Base-by-base conservation (phyloP, 2,797 vertebrate species). In the Danio aesculapii region DNA sequence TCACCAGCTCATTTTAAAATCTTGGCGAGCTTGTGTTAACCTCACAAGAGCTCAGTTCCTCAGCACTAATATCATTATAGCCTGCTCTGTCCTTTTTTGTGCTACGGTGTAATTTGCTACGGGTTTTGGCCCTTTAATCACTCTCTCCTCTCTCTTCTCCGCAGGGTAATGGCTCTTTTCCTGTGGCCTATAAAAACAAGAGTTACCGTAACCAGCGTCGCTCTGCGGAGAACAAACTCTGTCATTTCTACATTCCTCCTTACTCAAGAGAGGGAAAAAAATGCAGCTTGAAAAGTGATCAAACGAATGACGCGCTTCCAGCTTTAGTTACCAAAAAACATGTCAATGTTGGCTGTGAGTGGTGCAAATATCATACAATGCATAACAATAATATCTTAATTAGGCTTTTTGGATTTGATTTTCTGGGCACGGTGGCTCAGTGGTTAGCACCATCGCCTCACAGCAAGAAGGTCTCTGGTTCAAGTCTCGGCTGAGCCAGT, bases 221-320 rank as follows among this genome's bases (percentile, higher is more conserved):
- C 68, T 78, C 71, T 49, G 47, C 57, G 76, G 62, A 64, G 21
- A 77, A 69, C 44, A 73, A 55, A 66, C 83, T 82, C 84, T 84
- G 64, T 81, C 77, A 87, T 87, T 85, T 80, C 7, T 44, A 63
- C 80, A 84, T 87, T 84, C 84, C 63, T 57, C 47, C 72, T 67
- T 55, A 76, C 73, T 76, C 14, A 79, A 12, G 79, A 75, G 39
- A 5, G 14, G n/a, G n/a, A n/a, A 83, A 69, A 30, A 70, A 6
- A 69, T 43, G 67, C 57, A 49, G 72, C 76, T 73, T 69, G 61
- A 69, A 57, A 39, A 77, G 19, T 14, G 71, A 84, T 82, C 76
- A 74, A 78, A 67, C n/a, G 47, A 43, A 69, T 59, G 41, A 64
- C 12, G 50, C 77, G 19, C 9, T 1, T 63, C 21, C 19, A 41